A percentile compares a stretch with the other conserved stretches of the same genome.
These are phyloP conservation scores for Cheilinus undulatus DNA, from an alignment of 2,113 vertebrate species.

Conservation along the genomic window DNA sequence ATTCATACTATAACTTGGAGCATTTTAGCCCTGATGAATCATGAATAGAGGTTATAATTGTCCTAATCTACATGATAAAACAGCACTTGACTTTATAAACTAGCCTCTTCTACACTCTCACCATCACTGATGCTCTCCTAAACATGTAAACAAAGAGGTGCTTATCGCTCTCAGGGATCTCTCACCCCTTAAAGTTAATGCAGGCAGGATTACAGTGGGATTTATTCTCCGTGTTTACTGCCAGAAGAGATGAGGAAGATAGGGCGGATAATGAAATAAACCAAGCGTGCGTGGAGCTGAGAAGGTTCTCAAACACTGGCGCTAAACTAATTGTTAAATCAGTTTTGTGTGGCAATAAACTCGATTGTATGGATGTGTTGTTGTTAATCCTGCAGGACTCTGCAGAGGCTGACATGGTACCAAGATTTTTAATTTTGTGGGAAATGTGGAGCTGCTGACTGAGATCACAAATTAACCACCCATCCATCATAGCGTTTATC, in stretches of 20 bases:
- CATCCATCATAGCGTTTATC: too few relatives aligned
- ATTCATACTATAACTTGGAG: too few relatives aligned
- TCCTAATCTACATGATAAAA: not conserved
- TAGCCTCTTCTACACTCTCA: not conserved
- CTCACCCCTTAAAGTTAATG: constrained; percentile 31
- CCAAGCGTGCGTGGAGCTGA: not conserved
- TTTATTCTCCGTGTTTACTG: constrained; percentile 52
- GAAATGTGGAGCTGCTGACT: too few relatives aligned
- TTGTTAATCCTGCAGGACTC: constrained; percentile 1
- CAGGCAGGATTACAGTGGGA: constrained; percentile 49
- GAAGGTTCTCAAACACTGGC: constrained; percentile 18
- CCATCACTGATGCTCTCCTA: not conserved
- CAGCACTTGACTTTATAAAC: constrained; percentile 2
- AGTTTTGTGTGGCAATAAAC: constrained; percentile 39
- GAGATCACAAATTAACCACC: too few relatives aligned
- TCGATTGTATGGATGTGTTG: constrained; percentile 11
- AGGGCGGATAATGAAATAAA: constrained; percentile 38
- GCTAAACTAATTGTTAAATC: constrained; percentile 60
- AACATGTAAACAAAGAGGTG: constrained; percentile 30
- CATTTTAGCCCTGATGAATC: too few relatives aligned
- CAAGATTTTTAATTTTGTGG: too few relatives aligned
- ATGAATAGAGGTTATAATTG: not conserved
- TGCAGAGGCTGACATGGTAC: not conserved
- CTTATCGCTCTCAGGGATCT: constrained; percentile 24
- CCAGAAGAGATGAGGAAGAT: constrained; percentile 39